phyloP scores from a whole-genome alignment of 2,888 invertebrate genomes.

The Oxytorus armatus region DNA sequence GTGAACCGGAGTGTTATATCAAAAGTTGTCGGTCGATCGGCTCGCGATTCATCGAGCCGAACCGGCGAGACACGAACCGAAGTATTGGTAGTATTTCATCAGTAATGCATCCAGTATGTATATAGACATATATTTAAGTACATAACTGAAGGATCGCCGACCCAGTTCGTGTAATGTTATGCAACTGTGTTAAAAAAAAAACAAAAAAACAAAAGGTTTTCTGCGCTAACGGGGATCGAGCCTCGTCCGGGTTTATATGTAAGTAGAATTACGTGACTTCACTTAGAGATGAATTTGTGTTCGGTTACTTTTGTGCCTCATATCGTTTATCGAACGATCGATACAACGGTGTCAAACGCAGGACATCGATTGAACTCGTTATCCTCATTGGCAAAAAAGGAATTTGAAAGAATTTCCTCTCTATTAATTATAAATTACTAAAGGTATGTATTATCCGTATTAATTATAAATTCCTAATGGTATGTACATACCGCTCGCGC shows the following conservation, averaged over 20 bases:
- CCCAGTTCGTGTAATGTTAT: conserved; percentile 78
- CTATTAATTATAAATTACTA: conserved; percentile 7
- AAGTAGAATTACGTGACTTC: conserved; percentile 72
- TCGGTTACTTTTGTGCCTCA: conserved; percentile 20
- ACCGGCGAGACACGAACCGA: neutral
- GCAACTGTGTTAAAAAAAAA: conserved; percentile 76
- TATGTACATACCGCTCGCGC: too few relatives aligned
- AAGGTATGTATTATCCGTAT: neutral
- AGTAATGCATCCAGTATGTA: neutral
- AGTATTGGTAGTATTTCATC: conserved; percentile 21
- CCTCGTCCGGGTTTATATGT: conserved; percentile 57
- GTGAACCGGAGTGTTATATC: conserved; percentile 1
- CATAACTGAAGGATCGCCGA: conserved; percentile 59
- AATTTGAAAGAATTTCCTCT: conserved; percentile 15
- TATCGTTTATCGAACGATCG: conserved; percentile 34
- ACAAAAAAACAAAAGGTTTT: conserved; percentile 53
- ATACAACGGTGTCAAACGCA: neutral
- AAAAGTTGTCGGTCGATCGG: conserved; percentile 18
- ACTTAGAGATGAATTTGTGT: conserved; percentile 54
- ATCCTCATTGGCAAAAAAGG: conserved; percentile 9
- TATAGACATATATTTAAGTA: conserved; percentile 16
- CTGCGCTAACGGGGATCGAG: conserved; percentile 70
- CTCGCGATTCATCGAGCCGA: conserved; percentile 19
- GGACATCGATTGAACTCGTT: conserved; percentile 24
- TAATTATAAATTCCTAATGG: too few relatives aligned